Evolutionary conservation across 2,797 vertebrate genomes (phyloP), one percentile per base, ranked within the genome.

Genomic region (Notoglanidium macrostoma): DNA sequence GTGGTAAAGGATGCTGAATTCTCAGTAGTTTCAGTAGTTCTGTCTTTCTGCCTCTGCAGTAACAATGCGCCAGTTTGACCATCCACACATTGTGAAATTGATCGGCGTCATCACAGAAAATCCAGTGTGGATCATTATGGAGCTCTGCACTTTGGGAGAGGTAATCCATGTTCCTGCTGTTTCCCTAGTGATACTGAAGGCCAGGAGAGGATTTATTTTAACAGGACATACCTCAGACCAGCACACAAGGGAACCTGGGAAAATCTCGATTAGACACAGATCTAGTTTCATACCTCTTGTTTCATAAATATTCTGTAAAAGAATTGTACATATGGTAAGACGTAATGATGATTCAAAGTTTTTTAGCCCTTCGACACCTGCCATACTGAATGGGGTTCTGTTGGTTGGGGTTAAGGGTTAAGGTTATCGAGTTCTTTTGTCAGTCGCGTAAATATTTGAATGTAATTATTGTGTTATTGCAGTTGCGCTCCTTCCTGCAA

Each of bases 91-190:
- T 2, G 97, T 99, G 87, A 99, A 99, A 93, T 94, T 99, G 92
- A 98, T 99, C 63, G 98, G 98, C 0, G 98, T 99, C 70, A 99
- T 99, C 90, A 99, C 98, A 0, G 98, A 99, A 91, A 99, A 98
- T 89, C 98, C 98, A 0, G 98, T 99, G 29, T 99, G 98, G 98
- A 99, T 99, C 93, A 98, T 99, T 94, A 99, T 99, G 98, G 98
- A 99, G 95, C 97, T 99, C 72, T 99, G 98, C 89, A 97, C 96
- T 0, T 93, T 97, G 7, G 96, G 97, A 91, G 97, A 97, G 97
- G 97, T 97, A 95, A 0, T 90, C 55, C 9, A 23, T 55, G 2
- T 29, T 49, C 26, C 59, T 57, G 9, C 57, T 35, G 21, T 21
- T 40, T 61, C 35, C 40, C 5, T 23, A 5, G 1, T 12, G 32